A percentile compares a stretch with the other conserved stretches of the same genome.
phyloP scores from a whole-genome alignment of 1,140 invertebrate genomes.

The Drosophila asahinai region DNA sequence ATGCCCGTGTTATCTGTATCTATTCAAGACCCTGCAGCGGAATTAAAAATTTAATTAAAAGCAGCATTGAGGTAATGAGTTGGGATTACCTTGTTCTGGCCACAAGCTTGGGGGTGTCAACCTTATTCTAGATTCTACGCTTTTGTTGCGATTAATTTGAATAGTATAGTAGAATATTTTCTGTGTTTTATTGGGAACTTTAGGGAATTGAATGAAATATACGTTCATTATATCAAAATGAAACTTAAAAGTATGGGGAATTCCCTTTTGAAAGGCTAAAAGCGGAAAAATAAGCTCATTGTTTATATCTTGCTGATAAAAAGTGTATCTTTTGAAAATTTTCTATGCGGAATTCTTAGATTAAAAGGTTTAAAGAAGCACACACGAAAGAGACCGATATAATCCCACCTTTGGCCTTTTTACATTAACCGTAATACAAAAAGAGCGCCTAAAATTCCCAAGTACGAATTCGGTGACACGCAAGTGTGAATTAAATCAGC shows the following conservation, averaged over 20 bases:
- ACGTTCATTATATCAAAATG: too few relatives aligned
- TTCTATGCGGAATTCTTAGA: too few relatives aligned
- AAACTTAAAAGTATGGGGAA: neutral
- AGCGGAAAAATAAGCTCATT: neutral
- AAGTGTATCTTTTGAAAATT: neutral
- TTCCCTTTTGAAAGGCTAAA: neutral
- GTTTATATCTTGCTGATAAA: neutral
- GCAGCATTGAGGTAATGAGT: conserved; percentile 2
- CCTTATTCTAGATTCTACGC: conserved; percentile 2
- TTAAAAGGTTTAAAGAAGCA: too few relatives aligned
- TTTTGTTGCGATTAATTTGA: neutral
- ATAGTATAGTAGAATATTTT: neutral
- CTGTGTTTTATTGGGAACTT: neutral
- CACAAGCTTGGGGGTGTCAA: conserved; percentile 16
- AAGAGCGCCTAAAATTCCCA: neutral
- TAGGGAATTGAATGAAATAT: neutral
- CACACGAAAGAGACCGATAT: too few relatives aligned
- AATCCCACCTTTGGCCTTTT: too few relatives aligned
- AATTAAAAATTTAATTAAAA: conserved; percentile 37
- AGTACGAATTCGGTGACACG: neutral
- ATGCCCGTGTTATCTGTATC: conserved; percentile 21
- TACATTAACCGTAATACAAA: neutral
- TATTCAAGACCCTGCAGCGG: conserved; percentile 23
- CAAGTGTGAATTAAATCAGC: neutral
- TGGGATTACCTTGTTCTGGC: conserved; percentile 24